These are phyloP conservation scores for Labia minor DNA, from an alignment of 2,888 invertebrate species.

Conservation along the genomic window DNA sequence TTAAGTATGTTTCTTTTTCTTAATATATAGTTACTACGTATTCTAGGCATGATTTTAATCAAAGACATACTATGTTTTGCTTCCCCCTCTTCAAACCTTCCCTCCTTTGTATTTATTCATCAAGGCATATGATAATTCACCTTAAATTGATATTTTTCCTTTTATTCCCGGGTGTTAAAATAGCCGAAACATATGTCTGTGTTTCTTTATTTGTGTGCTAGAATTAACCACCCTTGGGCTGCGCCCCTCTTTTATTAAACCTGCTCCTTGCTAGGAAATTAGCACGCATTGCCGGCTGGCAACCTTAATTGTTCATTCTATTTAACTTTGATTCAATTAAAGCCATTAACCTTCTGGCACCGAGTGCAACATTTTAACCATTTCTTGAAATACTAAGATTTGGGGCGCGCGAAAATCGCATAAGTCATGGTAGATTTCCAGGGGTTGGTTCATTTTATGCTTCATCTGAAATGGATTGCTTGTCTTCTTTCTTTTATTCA, in stretches of 20 bases:
- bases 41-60: no score
- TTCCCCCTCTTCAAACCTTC: no score
- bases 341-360: slow-evolving; percentile 8
- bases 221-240: not conserved
- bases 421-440: not conserved
- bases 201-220: not conserved
- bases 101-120: not conserved
- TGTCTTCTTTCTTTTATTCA: not conserved
- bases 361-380: not conserved
- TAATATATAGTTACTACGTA: no score
- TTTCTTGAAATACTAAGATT: slow-evolving; percentile 13
- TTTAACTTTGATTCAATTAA: slow-evolving; percentile 13
- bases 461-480: not conserved
- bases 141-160: not conserved
- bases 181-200: not conserved
- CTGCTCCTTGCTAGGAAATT: slow-evolving; percentile 7
- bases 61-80: no score
- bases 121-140: not conserved
- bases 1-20: no score
- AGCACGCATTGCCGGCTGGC: not conserved
- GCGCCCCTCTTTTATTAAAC: not conserved
- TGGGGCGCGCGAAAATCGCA: not conserved
- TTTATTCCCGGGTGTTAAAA: not conserved
- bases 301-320: slow-evolving; percentile 13
- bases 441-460: not conserved